These are phyloP conservation scores for Clitarchus hookeri DNA, from an alignment of 2,888 invertebrate species.

Conservation along the genomic window DNA sequence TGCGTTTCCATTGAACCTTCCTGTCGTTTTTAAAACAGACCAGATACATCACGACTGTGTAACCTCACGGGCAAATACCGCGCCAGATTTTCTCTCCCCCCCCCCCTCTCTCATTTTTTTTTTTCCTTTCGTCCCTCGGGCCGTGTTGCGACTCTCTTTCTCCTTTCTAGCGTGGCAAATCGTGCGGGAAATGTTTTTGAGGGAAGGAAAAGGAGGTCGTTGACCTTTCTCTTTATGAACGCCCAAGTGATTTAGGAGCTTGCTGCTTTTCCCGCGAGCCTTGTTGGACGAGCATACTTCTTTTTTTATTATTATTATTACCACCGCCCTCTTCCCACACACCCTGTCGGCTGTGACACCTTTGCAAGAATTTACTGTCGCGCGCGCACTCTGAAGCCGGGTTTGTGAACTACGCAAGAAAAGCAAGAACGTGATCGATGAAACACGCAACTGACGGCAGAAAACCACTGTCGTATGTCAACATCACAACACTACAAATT, in stretches of 20 bases:
- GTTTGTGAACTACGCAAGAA: too few relatives aligned
- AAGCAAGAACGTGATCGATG: too few relatives aligned
- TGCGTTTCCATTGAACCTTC: background rate
- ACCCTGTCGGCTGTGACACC: background rate
- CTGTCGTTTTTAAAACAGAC: background rate
- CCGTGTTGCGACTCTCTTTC: background rate
- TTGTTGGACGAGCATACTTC: background rate
- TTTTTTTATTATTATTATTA: background rate
- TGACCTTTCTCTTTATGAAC: background rate
- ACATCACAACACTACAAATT: too few relatives aligned
- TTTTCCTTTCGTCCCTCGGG: background rate
- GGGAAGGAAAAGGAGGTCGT: background rate
- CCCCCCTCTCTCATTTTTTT: too few relatives aligned
- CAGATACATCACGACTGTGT: conserved; percentile 9
- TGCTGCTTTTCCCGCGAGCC: background rate
- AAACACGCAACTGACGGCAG: too few relatives aligned
- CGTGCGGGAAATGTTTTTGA: background rate
- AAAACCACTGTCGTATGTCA: too few relatives aligned
- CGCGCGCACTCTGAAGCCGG: background rate
- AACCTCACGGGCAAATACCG: background rate
- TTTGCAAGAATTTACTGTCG: background rate
- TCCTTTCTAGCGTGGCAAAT: background rate
- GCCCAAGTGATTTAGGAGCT: background rate
- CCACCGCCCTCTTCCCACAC: background rate
- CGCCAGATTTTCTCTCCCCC: background rate